Base-by-base conservation (phyloP, 2,797 vertebrate genomes). In the Melanotaenia trifasciata region DNA sequence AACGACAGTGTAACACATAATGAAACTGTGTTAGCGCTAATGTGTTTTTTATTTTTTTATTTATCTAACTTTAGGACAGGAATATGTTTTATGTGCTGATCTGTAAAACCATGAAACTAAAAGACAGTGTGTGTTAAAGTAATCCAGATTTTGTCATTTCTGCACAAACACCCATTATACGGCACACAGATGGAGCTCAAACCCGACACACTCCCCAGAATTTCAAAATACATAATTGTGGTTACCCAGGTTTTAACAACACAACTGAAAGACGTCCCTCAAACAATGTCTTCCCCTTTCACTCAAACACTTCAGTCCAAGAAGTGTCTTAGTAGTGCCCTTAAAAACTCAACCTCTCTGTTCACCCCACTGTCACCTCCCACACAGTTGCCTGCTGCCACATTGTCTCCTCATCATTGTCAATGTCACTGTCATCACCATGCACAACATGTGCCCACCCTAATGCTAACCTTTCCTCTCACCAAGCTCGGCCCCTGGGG, bases 341-440 rank as follows among this genome's bases (percentile, higher is more conserved):
- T 62, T 75, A 32, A 12, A 84, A 70, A 76, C 64, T 60, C 85
- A 78, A 77, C 87, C 80, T 86, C 76, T 80, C 61, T 78, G 56
- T 77, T 90, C 85, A 88, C 82, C 86, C 75, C 50, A 18, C 81
- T 83, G 86, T 89, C 91, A 85, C 90, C 89, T 90, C 88, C 90
- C 87, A 86, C 85, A 80, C 90, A 84, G 87, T 88, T 85, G 87
- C 87, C 90, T 85, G 84, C 91, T 5, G 83, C 86, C 87, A 85
- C 84, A 89, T 92, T 92, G 90, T 88, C 76, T 78, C 74, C 75
- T 56, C 78, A 77, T 91, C 89, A 91, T 84, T 89, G 90, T 90
- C 90, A 90, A 73, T 89, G 88, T 92, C 92, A 91, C 80, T 86
- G 82, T 90, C 90, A 83, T 82, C 79, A 58, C 75, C 76, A 66